These are phyloP conservation scores for Saccostrea echinata DNA, from an alignment of 1,140 invertebrate genomes.

Conservation along the genomic window DNA sequence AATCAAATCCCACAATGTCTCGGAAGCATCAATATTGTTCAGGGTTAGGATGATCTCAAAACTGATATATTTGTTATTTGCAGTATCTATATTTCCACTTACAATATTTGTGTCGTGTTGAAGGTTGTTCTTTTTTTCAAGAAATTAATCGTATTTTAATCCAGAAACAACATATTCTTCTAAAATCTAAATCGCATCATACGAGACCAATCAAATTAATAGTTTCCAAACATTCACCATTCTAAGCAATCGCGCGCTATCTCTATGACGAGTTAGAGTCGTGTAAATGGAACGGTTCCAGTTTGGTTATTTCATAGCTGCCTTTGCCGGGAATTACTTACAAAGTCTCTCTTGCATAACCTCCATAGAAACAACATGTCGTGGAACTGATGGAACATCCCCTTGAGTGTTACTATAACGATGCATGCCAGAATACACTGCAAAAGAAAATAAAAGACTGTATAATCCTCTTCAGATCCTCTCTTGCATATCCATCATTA, in stretches of 20 bases:
- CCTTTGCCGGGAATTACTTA: conserved; percentile 72
- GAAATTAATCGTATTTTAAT: too few species aligned
- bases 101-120: too few species aligned
- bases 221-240: too few species aligned
- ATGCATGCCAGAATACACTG: conserved; percentile 92
- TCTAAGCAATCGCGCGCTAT: neutral
- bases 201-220: too few species aligned
- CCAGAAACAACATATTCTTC: too few species aligned
- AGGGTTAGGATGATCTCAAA: too few species aligned
- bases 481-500: neutral
- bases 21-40: too few species aligned
- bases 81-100: too few species aligned
- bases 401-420: conserved; percentile 94
- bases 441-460: conserved; percentile 63
- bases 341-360: conserved; percentile 89
- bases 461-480: neutral
- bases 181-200: too few species aligned
- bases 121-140: too few species aligned
- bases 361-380: conserved; percentile 88
- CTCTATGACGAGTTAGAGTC: neutral
- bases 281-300: neutral
- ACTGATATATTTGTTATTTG: too few species aligned
- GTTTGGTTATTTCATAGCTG: neutral
- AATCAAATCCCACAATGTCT: neutral
- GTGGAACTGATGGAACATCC: conserved; percentile 90